Evolutionary conservation across 2,797 vertebrate genomes (phyloP), one percentile per base, ranked within the genome.

Genomic region (Nyctibius grandis): DNA sequence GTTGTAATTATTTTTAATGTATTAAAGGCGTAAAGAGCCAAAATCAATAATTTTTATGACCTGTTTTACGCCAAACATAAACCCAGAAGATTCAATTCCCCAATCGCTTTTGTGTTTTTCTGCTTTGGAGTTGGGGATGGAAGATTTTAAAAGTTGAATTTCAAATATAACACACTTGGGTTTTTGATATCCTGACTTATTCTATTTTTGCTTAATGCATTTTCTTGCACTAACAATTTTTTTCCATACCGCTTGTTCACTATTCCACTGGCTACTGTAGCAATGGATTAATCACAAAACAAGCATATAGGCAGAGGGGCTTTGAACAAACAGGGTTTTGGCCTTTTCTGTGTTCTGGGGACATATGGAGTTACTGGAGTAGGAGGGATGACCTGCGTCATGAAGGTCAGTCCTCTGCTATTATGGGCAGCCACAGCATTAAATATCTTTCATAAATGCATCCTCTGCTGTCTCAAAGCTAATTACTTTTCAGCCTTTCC

Each of bases 41-140:
- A 96, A 97, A 91, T 88, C 92, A 93, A 74, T 96, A 90, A 65
- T 91, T 94, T 97, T 96, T 95, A 96, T 79, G 91, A 89, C 72
- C 63, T 93, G 72, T 97, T 96, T 94, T 97, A 89, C 92, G 87
- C 85, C 83, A 89, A 50, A 81, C 67, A 56, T 95, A 92, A 96
- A 92, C 10, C 36, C 60, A 53, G 53, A 75, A 91, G 64, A 56
- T 93, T 85, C 0, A 26, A 72, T 94, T 95, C 69, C 44, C 22
- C 42, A 29, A 9, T 91, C 36, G 23, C 75, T 88, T 91, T 56
- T 69, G 44, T 9, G 1, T 77, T 94, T 82, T 89, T 75, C 26
- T 93, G 44, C 42, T 93, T 89, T 91, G 74, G 78, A 94, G 48
- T 63, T 89, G 38, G 29, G 20, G 61, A 36, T 86, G 81, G 31